phyloP scores from a whole-genome alignment of 2,113 vertebrate species.

The Myanophis thanlyinensis region DNA sequence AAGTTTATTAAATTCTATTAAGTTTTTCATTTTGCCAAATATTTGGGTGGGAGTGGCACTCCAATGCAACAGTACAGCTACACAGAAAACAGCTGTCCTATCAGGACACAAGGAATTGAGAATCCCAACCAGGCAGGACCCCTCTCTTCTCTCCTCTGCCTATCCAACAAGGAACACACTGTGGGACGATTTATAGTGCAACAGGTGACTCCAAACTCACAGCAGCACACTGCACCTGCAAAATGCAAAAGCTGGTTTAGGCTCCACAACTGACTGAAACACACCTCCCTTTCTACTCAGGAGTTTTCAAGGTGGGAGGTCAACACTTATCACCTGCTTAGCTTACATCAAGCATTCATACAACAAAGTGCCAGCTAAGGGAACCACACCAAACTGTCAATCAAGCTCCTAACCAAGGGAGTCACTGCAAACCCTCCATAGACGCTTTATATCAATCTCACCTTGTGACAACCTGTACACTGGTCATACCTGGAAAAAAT shows the following conservation, averaged over 20 bases:
- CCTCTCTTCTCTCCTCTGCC: background rate
- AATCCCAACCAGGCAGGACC: background rate
- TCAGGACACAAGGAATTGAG: background rate
- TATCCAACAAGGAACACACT: background rate
- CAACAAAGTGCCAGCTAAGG: background rate
- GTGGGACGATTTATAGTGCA: background rate
- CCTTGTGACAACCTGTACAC: background rate
- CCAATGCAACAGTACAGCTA: background rate
- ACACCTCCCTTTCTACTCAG: background rate
- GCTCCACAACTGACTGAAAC: background rate
- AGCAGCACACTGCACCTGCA: background rate
- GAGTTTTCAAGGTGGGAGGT: background rate
- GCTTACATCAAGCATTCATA: background rate
- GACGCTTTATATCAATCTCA: background rate
- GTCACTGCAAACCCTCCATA: too few relatives aligned
- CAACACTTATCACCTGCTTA: background rate
- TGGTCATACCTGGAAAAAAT: background rate
- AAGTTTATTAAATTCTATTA: background rate
- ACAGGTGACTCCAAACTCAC: background rate
- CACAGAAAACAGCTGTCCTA: background rate
- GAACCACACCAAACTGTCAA: background rate
- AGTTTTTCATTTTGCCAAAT: background rate
- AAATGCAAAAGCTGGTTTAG: background rate
- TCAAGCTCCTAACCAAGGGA: background rate
- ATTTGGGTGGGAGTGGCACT: rapidly evolving